A percentile compares a stretch with the other conserved stretches of the same genome.
Evolutionary conservation across 2,113 vertebrate species (phyloP).

Genomic region (Phylloscopus trochilus): DNA sequence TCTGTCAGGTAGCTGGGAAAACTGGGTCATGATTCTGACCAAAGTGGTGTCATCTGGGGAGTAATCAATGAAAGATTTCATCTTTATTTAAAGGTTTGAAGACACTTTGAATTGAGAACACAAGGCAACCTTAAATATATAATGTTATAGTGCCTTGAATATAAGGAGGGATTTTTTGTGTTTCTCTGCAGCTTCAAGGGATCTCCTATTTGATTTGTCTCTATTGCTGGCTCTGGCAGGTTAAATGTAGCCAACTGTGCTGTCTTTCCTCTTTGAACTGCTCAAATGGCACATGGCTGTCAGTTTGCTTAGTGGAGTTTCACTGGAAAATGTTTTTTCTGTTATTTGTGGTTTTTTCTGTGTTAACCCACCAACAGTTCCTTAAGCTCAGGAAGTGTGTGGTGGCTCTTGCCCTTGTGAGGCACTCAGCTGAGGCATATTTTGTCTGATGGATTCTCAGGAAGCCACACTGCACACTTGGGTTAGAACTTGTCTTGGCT

Average conservation of each 20-base stretch:
- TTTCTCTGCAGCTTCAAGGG: not conserved
- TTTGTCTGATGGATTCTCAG: not conserved
- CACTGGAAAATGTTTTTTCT: not conserved
- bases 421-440: not conserved
- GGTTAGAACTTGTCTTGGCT: not conserved
- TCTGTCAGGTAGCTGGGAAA: not conserved
- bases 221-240: not conserved
- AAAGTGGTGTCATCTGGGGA: not conserved
- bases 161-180: not conserved
- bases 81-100: slow-evolving; percentile 35
- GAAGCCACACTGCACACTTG: not conserved
- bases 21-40: not conserved
- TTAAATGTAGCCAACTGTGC: not conserved
- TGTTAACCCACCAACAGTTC: not conserved
- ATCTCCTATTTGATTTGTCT: not conserved
- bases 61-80: slow-evolving; percentile 1
- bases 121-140: not conserved
- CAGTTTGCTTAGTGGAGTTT: not conserved
- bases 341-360: not conserved
- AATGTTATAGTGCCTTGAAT: not conserved
- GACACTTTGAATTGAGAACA: not conserved
- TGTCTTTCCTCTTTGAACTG: not conserved
- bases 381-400: not conserved
- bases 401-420: not conserved
- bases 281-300: not conserved